Percentiles rank a stretch among this genome's conserved stretches.
Conservation (phyloP, 2,113 vertebrate genomes). For the Phaethornis superciliosus region DNA sequence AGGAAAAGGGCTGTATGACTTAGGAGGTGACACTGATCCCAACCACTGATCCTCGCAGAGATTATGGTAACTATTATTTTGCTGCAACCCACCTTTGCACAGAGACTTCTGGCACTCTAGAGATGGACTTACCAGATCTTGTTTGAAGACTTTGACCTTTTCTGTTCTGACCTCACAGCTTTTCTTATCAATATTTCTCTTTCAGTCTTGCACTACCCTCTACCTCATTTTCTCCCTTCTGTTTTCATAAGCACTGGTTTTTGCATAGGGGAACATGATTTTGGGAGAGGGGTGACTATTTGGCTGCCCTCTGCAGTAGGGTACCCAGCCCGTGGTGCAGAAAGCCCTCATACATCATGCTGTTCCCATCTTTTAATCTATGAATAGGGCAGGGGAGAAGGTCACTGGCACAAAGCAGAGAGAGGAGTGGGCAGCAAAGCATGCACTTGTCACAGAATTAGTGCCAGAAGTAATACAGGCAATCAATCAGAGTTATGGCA, state of each 20-base stretch:
- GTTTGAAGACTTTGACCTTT: neutral
- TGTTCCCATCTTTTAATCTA: neutral
- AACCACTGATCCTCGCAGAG: neutral
- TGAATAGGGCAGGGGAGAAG: neutral
- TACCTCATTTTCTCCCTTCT: neutral
- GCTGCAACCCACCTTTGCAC: rapidly evolving
- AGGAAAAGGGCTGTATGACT: neutral
- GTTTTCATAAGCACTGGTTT: neutral
- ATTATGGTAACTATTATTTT: neutral
- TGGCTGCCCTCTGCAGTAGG: neutral
- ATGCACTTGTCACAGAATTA: neutral
- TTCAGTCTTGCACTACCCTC: neutral
- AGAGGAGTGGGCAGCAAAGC: conserved; percentile 43
- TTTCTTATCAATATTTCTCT: neutral
- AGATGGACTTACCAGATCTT: neutral
- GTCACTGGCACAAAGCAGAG: neutral
- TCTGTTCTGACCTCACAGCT: neutral
- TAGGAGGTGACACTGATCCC: neutral
- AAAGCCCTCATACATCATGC: neutral
- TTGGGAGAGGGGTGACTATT: neutral
- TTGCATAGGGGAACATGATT: neutral
- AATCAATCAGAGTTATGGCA: conserved; percentile 47
- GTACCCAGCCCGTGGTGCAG: neutral
- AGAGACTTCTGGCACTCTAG: neutral
- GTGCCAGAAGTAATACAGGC: conserved; percentile 1